Base-by-base conservation (phyloP, 2,797 vertebrate species). In the Arremon brunneinucha region DNA sequence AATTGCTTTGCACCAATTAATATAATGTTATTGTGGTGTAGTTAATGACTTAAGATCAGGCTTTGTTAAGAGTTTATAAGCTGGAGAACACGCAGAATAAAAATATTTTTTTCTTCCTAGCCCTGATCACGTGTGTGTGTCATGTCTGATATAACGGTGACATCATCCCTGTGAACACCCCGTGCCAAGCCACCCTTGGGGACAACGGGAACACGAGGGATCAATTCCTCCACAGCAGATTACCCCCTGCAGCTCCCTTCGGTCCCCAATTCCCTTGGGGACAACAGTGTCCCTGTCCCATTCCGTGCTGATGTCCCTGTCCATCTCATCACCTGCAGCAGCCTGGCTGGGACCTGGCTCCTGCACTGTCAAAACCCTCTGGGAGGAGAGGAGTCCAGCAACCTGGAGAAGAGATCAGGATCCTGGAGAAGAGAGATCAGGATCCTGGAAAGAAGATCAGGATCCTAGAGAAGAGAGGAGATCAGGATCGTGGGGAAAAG, bases 171-270 rank as follows among this genome's bases (percentile, higher is more conserved):
- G 14, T 2, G 23, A 55, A 5, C 9, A 21, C 11, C 32, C 32
- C 5, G 0, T 15, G 65, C 47, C 13, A 2, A 41, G 46, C 55
- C 50, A 28, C 18, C 65, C 76, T 70, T 50, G 49, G 62, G 44
- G 57, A 60, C 52, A 28, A 8, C 0, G 0, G 71, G 19, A 55
- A 27, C n/a, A 1, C 0, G 8, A n/a, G 46, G 62, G 34, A 81
- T 32, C 55, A 28, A 8, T 39, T 68, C 69, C 43, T 47, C 30
- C 41, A 2, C 68, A 16, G 8, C 41, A 75, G 57, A 74, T 3
- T 47, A 46, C 8, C 18, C 37, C 32, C 49, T 2, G 7, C 18
- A 37, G 22, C 35, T 63, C 34, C 79, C 12, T 68, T 22, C 56
- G 14, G 34, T 1, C 8, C 37, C 44, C 44, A 14, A 0, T 17